phyloP scores from a whole-genome alignment of 2,113 vertebrate species.

The Strix aluco region DNA sequence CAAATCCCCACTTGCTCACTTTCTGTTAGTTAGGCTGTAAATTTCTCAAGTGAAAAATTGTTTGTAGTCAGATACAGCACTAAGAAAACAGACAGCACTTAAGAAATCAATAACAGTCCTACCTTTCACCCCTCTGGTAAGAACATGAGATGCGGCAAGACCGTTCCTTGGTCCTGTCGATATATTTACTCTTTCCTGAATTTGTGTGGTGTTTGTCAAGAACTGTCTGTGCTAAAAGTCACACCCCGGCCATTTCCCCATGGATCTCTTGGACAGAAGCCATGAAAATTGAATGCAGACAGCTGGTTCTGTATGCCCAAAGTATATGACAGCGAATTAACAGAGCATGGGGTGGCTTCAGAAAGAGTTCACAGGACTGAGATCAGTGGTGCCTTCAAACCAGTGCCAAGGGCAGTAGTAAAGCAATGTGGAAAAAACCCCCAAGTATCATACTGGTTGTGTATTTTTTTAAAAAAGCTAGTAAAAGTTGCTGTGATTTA shows the following conservation, averaged over 20 bases:
- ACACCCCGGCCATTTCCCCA: background rate
- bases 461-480: background rate
- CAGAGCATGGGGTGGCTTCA: background rate
- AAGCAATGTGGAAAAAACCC: background rate
- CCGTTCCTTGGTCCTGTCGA: background rate
- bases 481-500: background rate
- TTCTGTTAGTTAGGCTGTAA: background rate
- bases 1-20: background rate
- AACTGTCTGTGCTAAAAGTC: fast-evolving
- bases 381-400: background rate
- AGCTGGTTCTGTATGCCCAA: background rate
- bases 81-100: background rate
- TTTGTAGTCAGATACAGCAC: background rate
- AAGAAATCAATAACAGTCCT: background rate
- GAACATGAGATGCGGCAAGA: background rate
- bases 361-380: background rate
- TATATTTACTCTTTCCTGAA: background rate
- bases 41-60: background rate
- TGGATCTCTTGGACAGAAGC: fast-evolving
- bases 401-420: background rate
- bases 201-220: background rate
- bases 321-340: fast-evolving
- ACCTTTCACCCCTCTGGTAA: background rate
- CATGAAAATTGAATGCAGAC: background rate
- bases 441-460: no score